These are phyloP conservation scores for Geococcyx californianus DNA, from an alignment of 2,113 vertebrate species.

Conservation along the genomic window DNA sequence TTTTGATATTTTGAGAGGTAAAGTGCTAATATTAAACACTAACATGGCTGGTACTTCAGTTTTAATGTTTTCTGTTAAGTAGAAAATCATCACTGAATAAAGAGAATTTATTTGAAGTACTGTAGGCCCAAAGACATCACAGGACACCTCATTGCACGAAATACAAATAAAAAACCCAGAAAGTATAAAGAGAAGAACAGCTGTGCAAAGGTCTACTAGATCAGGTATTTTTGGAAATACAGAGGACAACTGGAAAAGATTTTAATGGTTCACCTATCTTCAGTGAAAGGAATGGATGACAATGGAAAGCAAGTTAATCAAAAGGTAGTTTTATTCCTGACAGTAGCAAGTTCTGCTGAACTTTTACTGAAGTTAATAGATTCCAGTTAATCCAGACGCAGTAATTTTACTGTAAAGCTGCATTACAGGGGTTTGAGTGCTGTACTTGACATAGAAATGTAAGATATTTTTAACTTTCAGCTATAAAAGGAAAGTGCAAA, in stretches of 20 bases:
- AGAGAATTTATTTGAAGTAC: not conserved
- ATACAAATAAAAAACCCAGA: not conserved
- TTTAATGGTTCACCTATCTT: not conserved
- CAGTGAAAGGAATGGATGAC: not conserved
- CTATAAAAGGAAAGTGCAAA: slow-evolving; percentile 50
- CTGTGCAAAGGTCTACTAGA: not conserved
- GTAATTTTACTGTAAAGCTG: slow-evolving; percentile 19
- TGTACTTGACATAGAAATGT: slow-evolving; percentile 25
- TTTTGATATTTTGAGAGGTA: not conserved
- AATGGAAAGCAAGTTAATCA: not conserved
- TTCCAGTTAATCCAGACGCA: not conserved
- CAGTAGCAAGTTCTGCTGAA: not conserved
- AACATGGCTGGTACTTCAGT: not conserved
- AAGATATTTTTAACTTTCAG: slow-evolving; percentile 50
- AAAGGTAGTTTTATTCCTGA: slow-evolving; percentile 8
- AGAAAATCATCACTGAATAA: not conserved
- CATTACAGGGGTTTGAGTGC: not conserved
- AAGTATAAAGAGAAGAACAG: not conserved
- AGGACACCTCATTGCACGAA: not conserved
- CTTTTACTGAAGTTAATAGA: not conserved
- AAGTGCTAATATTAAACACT: not conserved
- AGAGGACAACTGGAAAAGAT: not conserved
- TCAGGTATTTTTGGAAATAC: not conserved
- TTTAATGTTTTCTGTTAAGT: not conserved
- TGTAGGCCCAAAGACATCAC: not conserved